Base-by-base conservation (phyloP, 2,113 vertebrate genomes). In the Melanotaenia duboulayi region DNA sequence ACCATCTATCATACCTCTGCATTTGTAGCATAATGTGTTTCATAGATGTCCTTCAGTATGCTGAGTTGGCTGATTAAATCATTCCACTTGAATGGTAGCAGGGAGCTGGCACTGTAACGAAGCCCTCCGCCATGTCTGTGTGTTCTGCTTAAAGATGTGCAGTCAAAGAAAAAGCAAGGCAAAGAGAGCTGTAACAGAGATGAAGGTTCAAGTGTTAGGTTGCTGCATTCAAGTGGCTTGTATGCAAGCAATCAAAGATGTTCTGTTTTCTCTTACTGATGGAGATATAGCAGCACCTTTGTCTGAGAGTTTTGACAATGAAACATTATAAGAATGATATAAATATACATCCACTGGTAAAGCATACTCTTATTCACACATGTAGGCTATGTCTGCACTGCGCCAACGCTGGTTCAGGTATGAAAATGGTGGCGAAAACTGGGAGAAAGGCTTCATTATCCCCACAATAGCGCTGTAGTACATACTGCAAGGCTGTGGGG, bases 21-120 rank as follows among this genome's bases (percentile, higher is more conserved):
- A 39, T 90, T 89, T 89, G 84, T 82, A 71, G 68, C 25, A 24
- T 81, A 85, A 85, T 87, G 88, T 39, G 37, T 88, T 89, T 90
- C 84, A 91, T 85, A 86, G 87, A 91, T 89, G 87, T 87, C 81
- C 83, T 92, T 94, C 85, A 89, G 62, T 87, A 87, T 76, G 87
- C 84, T 84, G 87, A 89, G 86, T 82, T 76, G 74, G 81, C 80
- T 83, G 90, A 92, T 90, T 83, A 87, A 89, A 91, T 92, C 85
- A 88, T 82, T 84, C 76, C 74, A 85, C 83, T 87, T 85, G 70
- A 81, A 87, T 86, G 70, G 24, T 65, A 84, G 80, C 25, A 11
- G 58, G 67, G 65, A 78, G 77, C 76, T 66, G 64, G 78, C 78
- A 65, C 65, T 74, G 71, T 68, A 72, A 73, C 81, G 58, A 71